phyloP scores from a whole-genome alignment of 1,140 invertebrate genomes.

The Periplaneta americana region DNA sequence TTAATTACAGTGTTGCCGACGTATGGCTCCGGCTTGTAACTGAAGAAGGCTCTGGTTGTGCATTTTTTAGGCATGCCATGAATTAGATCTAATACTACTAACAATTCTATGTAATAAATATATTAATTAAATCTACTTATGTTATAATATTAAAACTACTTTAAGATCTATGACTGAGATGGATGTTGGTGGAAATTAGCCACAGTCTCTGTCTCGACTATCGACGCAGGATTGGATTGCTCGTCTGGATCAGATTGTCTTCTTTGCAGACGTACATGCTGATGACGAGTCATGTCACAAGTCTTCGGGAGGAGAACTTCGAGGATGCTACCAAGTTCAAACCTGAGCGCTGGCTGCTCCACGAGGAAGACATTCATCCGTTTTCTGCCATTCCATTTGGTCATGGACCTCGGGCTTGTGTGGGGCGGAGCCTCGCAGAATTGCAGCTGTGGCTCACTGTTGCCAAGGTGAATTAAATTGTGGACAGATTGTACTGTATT shows the following conservation, averaged over 20 bases:
- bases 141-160: too few species aligned
- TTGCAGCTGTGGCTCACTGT: slow-evolving; percentile 47
- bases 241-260: slow-evolving; percentile 21
- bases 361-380: slow-evolving; percentile 36
- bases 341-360: slow-evolving; percentile 62
- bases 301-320: slow-evolving; percentile 60
- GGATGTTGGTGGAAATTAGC: too few species aligned
- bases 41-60: too few species aligned
- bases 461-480: slow-evolving; percentile 38
- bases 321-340: slow-evolving; percentile 60
- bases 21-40: too few species aligned
- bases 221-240: too few species aligned
- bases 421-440: slow-evolving; percentile 52
- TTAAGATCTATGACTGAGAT: too few species aligned
- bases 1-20: too few species aligned
- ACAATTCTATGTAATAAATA: too few species aligned
- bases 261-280: slow-evolving; percentile 61
- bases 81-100: neutral
- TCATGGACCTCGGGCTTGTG: slow-evolving; percentile 48
- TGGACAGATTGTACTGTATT: neutral
- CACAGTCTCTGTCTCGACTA: too few species aligned
- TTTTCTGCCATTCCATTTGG: slow-evolving; percentile 56
- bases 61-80: neutral
- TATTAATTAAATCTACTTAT: too few species aligned
- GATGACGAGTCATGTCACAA: slow-evolving; percentile 62